phyloP scores from a whole-genome alignment of 2,113 vertebrate genomes.

The Echinops telfairi region DNA sequence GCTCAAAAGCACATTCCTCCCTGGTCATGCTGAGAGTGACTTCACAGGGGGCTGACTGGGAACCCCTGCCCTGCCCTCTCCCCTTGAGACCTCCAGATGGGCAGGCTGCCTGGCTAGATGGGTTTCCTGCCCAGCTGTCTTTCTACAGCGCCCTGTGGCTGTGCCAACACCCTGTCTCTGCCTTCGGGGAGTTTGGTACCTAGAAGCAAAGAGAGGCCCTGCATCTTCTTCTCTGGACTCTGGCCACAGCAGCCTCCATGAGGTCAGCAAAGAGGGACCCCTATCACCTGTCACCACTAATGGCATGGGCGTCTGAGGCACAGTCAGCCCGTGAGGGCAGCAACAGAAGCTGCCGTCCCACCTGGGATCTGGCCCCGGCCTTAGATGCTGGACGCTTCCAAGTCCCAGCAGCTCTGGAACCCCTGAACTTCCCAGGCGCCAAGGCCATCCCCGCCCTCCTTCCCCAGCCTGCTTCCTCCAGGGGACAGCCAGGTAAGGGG shows the following conservation, averaged over 20 bases:
- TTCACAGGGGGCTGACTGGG: background rate
- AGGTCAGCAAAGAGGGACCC: background rate
- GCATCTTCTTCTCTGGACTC: background rate
- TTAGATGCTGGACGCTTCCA: background rate
- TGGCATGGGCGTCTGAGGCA: background rate
- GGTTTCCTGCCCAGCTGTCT: background rate
- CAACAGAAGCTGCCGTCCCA: background rate
- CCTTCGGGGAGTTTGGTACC: background rate
- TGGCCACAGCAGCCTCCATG: background rate
- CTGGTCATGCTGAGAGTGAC: fast-evolving
- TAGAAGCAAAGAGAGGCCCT: background rate
- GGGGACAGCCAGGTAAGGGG: slow-evolving; percentile 1
- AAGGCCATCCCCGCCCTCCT: background rate
- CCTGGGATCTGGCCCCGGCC: background rate
- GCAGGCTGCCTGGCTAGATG: fast-evolving
- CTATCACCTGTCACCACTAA: background rate
- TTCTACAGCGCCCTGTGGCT: background rate
- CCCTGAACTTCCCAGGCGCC: too few relatives aligned
- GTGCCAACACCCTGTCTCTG: background rate
- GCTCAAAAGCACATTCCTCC: background rate
- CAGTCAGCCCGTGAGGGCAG: too few relatives aligned
- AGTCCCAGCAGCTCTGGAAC: background rate
- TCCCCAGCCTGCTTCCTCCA: background rate
- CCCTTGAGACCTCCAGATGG: fast-evolving
- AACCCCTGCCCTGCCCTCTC: fast-evolving